Percentiles rank a stretch among this genome's conserved stretches.
Evolutionary conservation across 2,797 vertebrate genomes (phyloP).

Genomic region (Balearica regulorum): DNA sequence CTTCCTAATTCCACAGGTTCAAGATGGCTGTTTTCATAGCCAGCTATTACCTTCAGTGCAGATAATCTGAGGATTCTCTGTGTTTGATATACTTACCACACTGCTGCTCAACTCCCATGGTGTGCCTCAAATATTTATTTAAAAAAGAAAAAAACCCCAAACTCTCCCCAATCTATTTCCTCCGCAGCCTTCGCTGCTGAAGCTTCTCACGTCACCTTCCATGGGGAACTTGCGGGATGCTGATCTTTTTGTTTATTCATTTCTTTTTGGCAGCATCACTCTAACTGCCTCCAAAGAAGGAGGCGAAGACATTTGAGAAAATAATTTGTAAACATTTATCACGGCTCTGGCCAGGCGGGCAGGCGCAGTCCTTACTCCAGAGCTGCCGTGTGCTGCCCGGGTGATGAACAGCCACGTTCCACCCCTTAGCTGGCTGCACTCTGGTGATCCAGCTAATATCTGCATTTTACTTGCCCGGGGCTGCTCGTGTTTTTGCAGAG

Average conservation of each 20-base stretch:
- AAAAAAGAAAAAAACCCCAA: background rate
- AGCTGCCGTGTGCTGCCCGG: background rate
- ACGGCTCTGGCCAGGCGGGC: background rate
- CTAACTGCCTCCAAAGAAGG: background rate
- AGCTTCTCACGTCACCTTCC: background rate
- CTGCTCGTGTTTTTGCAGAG: background rate
- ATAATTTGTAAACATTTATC: background rate
- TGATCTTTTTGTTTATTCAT: slow-evolving; percentile 39
- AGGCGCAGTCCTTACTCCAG: background rate
- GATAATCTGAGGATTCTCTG: slow-evolving; percentile 39
- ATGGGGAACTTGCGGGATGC: background rate
- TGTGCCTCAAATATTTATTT: slow-evolving; percentile 35
- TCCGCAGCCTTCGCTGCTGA: background rate
- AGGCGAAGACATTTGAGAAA: background rate
- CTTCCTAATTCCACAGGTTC: slow-evolving; percentile 13
- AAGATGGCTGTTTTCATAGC: background rate
- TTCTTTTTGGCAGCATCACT: slow-evolving; percentile 8
- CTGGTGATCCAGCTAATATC: background rate
- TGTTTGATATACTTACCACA: slow-evolving; percentile 38
- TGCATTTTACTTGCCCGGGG: background rate
- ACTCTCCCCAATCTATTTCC: background rate
- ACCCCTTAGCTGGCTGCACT: background rate
- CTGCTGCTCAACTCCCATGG: background rate
- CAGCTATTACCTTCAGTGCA: background rate
- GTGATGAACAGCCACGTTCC: background rate